Percentiles rank a stretch among this genome's conserved stretches.
phyloP scores from a whole-genome alignment of 2,797 vertebrate species.

The Otolemur crassicaudatus region DNA sequence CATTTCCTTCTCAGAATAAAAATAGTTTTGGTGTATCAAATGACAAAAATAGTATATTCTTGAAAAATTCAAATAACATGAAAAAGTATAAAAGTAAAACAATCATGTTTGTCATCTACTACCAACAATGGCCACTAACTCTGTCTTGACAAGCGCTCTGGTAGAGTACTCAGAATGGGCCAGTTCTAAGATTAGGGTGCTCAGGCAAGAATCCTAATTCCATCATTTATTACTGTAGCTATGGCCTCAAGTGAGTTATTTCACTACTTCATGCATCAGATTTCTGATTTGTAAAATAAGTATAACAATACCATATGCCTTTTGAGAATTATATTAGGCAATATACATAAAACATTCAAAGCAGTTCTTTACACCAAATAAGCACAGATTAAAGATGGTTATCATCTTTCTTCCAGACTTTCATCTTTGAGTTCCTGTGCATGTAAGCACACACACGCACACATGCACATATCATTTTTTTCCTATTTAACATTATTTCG shows the following conservation, averaged over 20 bases:
- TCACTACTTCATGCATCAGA: not conserved
- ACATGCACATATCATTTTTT: not conserved
- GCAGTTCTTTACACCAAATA: not conserved
- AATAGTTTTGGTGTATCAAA: not conserved
- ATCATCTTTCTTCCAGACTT: not conserved
- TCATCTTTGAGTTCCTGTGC: not conserved
- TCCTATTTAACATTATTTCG: not conserved
- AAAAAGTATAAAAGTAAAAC: not conserved
- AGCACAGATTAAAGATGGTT: not conserved
- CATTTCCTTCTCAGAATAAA: not conserved
- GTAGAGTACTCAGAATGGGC: not conserved
- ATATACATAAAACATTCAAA: not conserved
- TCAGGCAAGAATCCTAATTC: not conserved
- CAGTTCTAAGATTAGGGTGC: not conserved
- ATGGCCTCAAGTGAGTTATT: not conserved
- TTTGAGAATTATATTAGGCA: not conserved
- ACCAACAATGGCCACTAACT: too few species aligned
- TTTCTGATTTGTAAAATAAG: not conserved
- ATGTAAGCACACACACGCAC: not conserved
- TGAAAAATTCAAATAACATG: not conserved
- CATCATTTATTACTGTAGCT: not conserved
- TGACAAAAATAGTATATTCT: not conserved
- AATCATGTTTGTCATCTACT: not conserved
- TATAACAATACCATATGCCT: not conserved
- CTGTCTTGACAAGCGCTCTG: not conserved